Evolutionary conservation across 2,113 vertebrate species (phyloP), one percentile per base, ranked within the genome.

Genomic region (Patagioenas fasciata): DNA sequence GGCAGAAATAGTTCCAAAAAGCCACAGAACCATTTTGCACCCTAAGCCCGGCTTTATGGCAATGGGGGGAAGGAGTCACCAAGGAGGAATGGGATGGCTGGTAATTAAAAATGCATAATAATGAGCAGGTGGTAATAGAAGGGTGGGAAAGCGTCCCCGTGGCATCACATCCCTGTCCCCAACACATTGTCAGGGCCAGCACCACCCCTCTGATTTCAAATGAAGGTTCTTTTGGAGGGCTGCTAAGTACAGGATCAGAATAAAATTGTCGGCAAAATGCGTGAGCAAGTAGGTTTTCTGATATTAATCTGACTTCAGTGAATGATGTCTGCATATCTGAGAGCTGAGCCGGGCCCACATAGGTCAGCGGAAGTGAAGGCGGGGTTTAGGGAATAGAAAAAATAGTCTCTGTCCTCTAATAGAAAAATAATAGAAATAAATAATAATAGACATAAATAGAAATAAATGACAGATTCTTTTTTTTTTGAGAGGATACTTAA

Each of bases 1-100:
- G 89, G 54, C 61, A 92, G 81, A 75, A 78, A 28, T 47, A 54
- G 91, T 84, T 94, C 74, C 83, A 65, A 51, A 71, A 87, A 48
- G 29, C 44, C 16, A 0, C 26, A 18, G 26, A 53, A 89, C 79
- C 10, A 14, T 42, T 57, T 12, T 38, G 77, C 1, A 5, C 42
- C 34, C 6, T 0, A 24, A 54, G 42, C 51, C 18, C 6, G 58
- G 74, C 75, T 25, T 67, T 11, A 2, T 28, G 81, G 79, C 77
- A 69, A 80, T 7, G 34, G 82, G 54, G 62, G 69, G 88, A 48
- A 25, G n/a, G 40, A 85, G 38, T 29, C 26, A 44, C 6, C 32
- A 28, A 58, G 44, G 67, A 62, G 65, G 61, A 66, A 57, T 13
- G 21, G 58, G 26, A 40, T 17, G 19, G 70, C 11, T 93, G 71